Evolutionary conservation across 2,113 vertebrate species (phyloP).

Genomic region (Hippocampus comes): DNA sequence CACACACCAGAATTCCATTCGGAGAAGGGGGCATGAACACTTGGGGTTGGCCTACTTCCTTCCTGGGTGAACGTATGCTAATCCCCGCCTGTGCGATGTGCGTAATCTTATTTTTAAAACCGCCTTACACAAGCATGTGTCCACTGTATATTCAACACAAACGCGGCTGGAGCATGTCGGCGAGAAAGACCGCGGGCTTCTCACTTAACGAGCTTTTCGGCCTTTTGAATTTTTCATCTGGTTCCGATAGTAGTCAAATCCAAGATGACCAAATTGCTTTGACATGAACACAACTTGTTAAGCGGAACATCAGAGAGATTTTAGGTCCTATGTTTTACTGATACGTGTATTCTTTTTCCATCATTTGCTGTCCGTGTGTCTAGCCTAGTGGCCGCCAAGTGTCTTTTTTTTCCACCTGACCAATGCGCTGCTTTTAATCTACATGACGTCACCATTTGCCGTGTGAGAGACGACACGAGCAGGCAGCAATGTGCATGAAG

Average conservation of each 20-base stretch:
- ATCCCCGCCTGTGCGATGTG: slow-evolving; percentile 16
- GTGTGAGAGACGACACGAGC: too few relatives aligned
- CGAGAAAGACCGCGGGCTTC: not conserved
- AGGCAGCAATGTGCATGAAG: not conserved
- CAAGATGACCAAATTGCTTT: too few relatives aligned
- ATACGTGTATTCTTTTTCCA: too few relatives aligned
- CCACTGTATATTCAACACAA: not conserved
- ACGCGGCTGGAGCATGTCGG: not conserved
- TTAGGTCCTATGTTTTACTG: too few relatives aligned
- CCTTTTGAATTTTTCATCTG: slow-evolving; percentile 3
- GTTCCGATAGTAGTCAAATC: not conserved
- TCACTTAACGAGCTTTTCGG: not conserved
- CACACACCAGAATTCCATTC: slow-evolving; percentile 4
- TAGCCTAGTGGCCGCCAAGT: too few relatives aligned
- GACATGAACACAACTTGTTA: too few relatives aligned
- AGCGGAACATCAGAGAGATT: not conserved
- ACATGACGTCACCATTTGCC: not conserved
- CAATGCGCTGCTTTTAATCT: not conserved
- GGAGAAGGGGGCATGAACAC: too few relatives aligned
- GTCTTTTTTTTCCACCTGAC: not conserved
- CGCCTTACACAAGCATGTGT: not conserved
- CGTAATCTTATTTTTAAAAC: not conserved
- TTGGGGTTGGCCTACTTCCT: slow-evolving; percentile 41
- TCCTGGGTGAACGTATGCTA: not conserved
- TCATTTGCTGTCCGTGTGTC: too few relatives aligned